Conservation (phyloP, 2,113 vertebrate genomes). For the Indicator indicator region DNA sequence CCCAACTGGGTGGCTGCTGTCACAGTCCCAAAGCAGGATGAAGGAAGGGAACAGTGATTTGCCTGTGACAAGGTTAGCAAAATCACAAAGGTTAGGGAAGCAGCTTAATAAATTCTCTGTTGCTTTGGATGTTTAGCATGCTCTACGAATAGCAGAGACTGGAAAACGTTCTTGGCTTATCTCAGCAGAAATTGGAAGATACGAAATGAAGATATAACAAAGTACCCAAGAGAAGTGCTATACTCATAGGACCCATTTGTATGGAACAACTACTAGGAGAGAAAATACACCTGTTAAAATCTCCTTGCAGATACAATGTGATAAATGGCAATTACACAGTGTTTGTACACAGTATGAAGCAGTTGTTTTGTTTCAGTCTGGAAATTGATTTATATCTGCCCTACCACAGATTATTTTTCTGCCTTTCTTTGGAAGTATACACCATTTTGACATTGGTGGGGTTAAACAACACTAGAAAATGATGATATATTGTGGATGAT, state of each 20-base stretch:
- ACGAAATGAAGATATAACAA: neutral
- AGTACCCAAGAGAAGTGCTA: neutral
- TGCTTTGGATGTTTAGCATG: neutral
- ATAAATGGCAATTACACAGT: neutral
- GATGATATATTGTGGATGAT: neutral
- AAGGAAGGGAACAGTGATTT: neutral
- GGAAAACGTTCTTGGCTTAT: neutral
- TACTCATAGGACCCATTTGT: neutral
- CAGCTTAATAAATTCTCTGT: neutral
- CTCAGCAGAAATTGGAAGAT: neutral
- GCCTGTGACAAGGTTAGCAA: neutral
- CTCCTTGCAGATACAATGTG: neutral
- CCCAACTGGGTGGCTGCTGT: accelerated
- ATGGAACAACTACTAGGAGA: neutral
- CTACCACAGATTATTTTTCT: neutral
- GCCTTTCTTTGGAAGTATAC: neutral
- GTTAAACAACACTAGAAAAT: neutral
- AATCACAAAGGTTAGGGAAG: neutral
- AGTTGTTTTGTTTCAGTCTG: neutral
- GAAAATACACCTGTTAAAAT: neutral
- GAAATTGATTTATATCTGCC: neutral
- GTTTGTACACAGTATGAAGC: neutral
- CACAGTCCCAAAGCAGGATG: neutral
- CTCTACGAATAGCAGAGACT: neutral
- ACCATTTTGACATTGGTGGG: neutral